Evolutionary conservation across 2,888 invertebrate species (phyloP).

Genomic region (Clusia tigrina): DNA sequence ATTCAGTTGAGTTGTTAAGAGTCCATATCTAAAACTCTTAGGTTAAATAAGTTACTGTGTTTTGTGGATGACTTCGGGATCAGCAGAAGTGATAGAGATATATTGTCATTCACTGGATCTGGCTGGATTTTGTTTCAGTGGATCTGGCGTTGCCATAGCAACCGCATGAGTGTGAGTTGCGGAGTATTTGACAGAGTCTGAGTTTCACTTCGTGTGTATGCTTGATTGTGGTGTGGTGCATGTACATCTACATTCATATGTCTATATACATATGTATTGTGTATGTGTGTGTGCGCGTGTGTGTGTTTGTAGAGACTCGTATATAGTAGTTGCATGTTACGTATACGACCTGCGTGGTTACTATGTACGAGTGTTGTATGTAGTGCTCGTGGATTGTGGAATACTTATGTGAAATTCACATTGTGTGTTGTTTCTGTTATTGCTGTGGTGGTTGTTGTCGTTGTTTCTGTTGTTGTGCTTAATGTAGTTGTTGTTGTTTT

Average conservation of each 20-base stretch:
- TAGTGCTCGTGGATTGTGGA: slow-evolving; percentile 20
- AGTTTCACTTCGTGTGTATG: slow-evolving; percentile 13
- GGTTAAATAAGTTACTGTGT: too few species aligned
- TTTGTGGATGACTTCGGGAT: background rate
- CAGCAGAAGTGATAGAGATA: too few species aligned
- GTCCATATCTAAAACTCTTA: too few species aligned
- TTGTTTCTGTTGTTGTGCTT: too few species aligned
- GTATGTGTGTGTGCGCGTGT: slow-evolving; percentile 5
- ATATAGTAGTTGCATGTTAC: slow-evolving; percentile 47
- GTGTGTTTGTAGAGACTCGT: slow-evolving; percentile 3
- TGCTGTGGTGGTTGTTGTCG: slow-evolving; percentile 19
- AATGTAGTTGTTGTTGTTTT: slow-evolving; percentile 1
- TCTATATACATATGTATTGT: background rate
- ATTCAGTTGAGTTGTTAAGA: too few species aligned
- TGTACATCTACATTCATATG: slow-evolving; percentile 6
- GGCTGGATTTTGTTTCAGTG: too few species aligned
- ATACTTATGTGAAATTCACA: slow-evolving; percentile 25
- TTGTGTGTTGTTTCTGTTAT: slow-evolving; percentile 2
- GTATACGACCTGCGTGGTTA: slow-evolving; percentile 44
- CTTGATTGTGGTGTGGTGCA: slow-evolving; percentile 8
- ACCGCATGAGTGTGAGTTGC: slow-evolving; percentile 16
- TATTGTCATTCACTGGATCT: too few species aligned
- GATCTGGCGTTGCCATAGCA: slow-evolving; percentile 4
- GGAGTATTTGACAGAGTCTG: slow-evolving; percentile 17
- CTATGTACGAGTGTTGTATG: slow-evolving; percentile 1